A percentile compares a stretch with the other conserved stretches of the same genome.
These are phyloP conservation scores for Chlorodrepanis virens DNA, from an alignment of 2,113 vertebrate species.

Conservation along the genomic window DNA sequence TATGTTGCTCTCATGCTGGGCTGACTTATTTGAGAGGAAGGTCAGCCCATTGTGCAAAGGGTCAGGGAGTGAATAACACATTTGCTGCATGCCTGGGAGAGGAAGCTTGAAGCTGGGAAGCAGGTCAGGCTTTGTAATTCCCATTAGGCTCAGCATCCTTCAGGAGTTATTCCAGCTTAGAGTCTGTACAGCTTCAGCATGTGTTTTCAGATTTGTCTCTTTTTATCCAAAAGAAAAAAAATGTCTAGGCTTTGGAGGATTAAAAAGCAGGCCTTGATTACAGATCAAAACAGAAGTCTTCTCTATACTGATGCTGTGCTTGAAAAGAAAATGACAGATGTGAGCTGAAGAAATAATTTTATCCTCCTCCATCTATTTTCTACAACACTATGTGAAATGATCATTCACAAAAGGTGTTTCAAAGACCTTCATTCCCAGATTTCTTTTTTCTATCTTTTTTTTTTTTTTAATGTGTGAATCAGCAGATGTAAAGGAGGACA, in stretches of 20 bases:
- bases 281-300: not conserved
- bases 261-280: not conserved
- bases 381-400: not conserved
- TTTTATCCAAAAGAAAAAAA: not conserved
- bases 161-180: not conserved
- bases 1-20: not conserved
- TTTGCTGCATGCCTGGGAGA: not conserved
- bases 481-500: not conserved
- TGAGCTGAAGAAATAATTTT: not conserved
- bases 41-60: conserved; percentile 3
- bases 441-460: not conserved
- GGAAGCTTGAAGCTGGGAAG: not conserved
- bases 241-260: not conserved
- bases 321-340: not conserved
- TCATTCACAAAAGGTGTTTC: not conserved
- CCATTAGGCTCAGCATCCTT: not conserved
- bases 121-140: not conserved
- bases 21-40: conserved; percentile 13
- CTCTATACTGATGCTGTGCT: not conserved
- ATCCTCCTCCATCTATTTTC: not conserved
- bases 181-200: not conserved
- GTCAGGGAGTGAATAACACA: not conserved
- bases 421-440: not conserved
- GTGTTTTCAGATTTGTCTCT: not conserved
- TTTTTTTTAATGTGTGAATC: not conserved